Base-by-base conservation (phyloP, 2,888 invertebrate genomes). In the Stegophylla sp. region DNA sequence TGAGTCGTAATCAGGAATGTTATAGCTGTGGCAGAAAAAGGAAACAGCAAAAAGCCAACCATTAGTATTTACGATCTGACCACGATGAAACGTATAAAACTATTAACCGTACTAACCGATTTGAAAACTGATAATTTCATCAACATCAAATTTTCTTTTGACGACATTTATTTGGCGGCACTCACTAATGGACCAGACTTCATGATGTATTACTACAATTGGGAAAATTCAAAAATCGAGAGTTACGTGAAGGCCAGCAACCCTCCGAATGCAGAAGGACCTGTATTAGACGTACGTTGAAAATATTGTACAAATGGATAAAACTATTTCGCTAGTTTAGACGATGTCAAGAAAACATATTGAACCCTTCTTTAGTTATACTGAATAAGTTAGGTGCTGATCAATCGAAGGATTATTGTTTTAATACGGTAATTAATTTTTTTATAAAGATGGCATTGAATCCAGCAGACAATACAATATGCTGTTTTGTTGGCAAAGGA, bases 171-270 rank as follows among this genome's bases (percentile, higher is more conserved):
- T 83, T 86, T 97, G 15, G 91, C 93, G 1, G 91, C 93, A 0
- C 90, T 97, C 45, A 93, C 94, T 0, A 93, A 93, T 3, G 92
- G 92, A 83, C 95, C 96, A 0, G 95, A 95, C 86, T 92, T 93
- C 91, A 91, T 90, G 84, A 88, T 94, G 87, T 89, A 94, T 85
- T 91, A 92, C 87, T 93, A 94, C 88, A 92, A 92, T 86, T 91
- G 93, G 91, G 94, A 94, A 84, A 93, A 92, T 85, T 92, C 92
- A 15, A 93, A 93, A 86, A 89, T 94, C 48, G 92, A 94, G 84
- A 93, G 92, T 82, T 90, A 90, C 79, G 89, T 91, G 0, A 92
- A 92, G 86, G 91, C 93, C 2, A 91, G 90, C 82, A 93, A 92
- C 87, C 89, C 91, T 0, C 91, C 90, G 83, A 92, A 84, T 43